Evolutionary conservation across 2,797 vertebrate species (phyloP).

Genomic region (Ataeniobius toweri): DNA sequence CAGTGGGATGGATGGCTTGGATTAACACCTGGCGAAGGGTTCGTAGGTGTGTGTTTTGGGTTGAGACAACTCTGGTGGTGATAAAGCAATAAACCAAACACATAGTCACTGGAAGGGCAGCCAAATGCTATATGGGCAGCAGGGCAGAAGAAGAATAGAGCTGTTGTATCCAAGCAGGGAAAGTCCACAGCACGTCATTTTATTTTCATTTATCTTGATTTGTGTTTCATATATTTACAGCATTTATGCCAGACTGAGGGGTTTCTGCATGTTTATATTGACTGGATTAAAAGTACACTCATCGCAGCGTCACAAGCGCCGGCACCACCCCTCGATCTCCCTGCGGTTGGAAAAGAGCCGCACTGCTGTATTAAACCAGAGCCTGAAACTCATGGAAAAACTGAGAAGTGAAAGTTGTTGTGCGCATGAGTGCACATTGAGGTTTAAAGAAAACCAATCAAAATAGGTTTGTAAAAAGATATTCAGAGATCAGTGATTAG

Average conservation of each 20-base stretch:
- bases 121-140: conserved; percentile 57
- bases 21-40: conserved; percentile 75
- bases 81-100: conserved; percentile 67
- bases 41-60: conserved; percentile 25
- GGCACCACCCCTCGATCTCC: not conserved
- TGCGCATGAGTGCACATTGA: too few species aligned
- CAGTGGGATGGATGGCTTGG: conserved; percentile 68
- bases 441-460: too few species aligned
- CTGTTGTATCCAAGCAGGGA: conserved; percentile 53
- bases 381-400: not conserved
- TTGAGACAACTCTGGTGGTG: conserved; percentile 35
- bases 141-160: conserved; percentile 60
- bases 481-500: too few species aligned
- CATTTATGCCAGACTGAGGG: not conserved
- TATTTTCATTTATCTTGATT: conserved; percentile 4
- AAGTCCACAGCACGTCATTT: conserved; percentile 7
- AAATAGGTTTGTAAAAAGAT: too few species aligned
- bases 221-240: conserved; percentile 13
- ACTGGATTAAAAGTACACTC: not conserved
- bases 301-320: not conserved
- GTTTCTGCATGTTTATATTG: not conserved
- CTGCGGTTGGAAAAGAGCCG: not conserved
- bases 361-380: not conserved
- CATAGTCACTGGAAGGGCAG: conserved; percentile 58
- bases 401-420: too few species aligned